Percentiles rank a stretch among this genome's conserved stretches.
These are phyloP conservation scores for Drosophila falleni DNA, from an alignment of 2,888 invertebrate species.

Conservation along the genomic window DNA sequence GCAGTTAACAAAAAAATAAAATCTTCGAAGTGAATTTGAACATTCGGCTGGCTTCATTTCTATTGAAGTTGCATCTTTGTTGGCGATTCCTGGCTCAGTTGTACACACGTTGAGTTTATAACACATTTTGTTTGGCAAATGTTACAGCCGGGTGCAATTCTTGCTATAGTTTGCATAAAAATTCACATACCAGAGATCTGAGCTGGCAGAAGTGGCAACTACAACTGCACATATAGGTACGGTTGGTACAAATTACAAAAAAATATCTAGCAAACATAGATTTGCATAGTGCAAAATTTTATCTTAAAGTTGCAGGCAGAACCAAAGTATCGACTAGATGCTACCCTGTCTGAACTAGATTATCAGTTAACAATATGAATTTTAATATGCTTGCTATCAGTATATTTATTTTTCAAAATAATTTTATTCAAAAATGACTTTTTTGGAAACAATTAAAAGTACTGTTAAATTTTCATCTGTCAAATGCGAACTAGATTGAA, in stretches of 20 bases:
- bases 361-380: too few species aligned
- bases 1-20: constrained; percentile 23
- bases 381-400: not conserved
- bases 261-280: constrained; percentile 29
- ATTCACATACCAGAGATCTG: constrained; percentile 40
- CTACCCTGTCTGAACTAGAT: not conserved
- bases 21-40: constrained; percentile 50
- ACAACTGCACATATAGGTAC: not conserved
- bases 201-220: constrained; percentile 5
- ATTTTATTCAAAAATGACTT: too few species aligned
- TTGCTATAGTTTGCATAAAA: constrained; percentile 67
- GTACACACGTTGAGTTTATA: constrained; percentile 31
- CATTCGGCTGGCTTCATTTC: constrained; percentile 25
- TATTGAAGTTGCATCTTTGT: constrained; percentile 28
- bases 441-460: too few species aligned
- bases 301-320: constrained; percentile 58
- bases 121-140: constrained; percentile 60
- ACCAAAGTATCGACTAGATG: not conserved
- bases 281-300: constrained; percentile 40
- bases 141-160: constrained; percentile 64
- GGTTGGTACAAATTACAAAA: constrained; percentile 60
- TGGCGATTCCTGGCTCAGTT: constrained; percentile 14
- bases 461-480: too few species aligned
- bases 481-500: too few species aligned
- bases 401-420: not conserved